Conservation (phyloP, 2,888 invertebrate species). For the Epiblema foenella region DNA sequence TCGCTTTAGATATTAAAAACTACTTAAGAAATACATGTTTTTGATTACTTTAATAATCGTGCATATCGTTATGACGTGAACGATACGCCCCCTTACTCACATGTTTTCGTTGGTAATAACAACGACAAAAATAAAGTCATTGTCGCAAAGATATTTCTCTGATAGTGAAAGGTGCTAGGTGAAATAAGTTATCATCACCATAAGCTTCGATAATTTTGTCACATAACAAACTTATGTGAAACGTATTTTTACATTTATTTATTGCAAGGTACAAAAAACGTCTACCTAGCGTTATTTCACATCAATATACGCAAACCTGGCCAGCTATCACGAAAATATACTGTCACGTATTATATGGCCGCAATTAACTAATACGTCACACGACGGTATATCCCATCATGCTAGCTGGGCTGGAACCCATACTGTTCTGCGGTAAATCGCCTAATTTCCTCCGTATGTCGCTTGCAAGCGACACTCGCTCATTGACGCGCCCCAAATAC, state of each 20-base stretch:
- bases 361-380: too few species aligned
- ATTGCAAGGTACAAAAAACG: too few species aligned
- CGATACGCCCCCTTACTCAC: constrained; percentile 19
- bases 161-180: constrained; percentile 20
- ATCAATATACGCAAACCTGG: too few species aligned
- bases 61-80: constrained; percentile 17
- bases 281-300: too few species aligned
- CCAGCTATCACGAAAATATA: too few species aligned
- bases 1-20: constrained; percentile 6
- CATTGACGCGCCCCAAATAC: constrained; percentile 39
- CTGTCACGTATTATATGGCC: too few species aligned
- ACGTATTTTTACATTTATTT: too few species aligned
- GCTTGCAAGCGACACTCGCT: constrained; percentile 9
- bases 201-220: constrained; percentile 5
- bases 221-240: not conserved
- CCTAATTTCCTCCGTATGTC: not conserved
- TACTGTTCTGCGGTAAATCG: too few species aligned
- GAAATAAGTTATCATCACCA: constrained; percentile 12
- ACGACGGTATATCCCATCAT: too few species aligned
- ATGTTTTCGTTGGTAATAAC: constrained; percentile 8
- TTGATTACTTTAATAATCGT: constrained; percentile 8
- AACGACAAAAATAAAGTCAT: constrained; percentile 4
- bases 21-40: constrained; percentile 1
- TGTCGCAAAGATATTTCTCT: constrained; percentile 13
- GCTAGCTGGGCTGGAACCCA: too few species aligned